phyloP scores from a whole-genome alignment of 2,888 invertebrate species.

The Biston betularia region DNA sequence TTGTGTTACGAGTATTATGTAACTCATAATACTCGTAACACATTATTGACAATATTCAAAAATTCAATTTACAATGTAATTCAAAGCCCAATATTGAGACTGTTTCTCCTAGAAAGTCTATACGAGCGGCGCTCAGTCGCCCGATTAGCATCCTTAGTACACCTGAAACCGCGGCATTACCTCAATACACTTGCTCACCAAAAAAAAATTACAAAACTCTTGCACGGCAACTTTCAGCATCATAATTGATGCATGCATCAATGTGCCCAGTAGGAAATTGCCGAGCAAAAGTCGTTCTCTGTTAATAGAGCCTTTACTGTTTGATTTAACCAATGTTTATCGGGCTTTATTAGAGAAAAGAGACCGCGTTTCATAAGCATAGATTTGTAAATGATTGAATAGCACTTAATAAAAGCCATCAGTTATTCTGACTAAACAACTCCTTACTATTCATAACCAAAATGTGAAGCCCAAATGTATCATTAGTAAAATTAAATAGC shows the following conservation, averaged over 20 bases:
- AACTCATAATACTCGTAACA: too few species aligned
- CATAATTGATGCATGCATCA: background rate
- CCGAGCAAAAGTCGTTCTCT: background rate
- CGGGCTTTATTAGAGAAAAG: background rate
- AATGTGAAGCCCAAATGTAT: background rate
- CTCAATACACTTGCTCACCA: constrained; percentile 4
- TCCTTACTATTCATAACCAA: too few species aligned
- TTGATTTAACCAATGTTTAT: background rate
- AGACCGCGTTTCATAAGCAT: background rate
- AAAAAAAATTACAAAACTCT: background rate
- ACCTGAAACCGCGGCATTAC: constrained; percentile 14
- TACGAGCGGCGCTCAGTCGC: constrained; percentile 19
- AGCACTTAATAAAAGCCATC: background rate
- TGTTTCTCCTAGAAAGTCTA: constrained; percentile 33
- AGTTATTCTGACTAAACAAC: too few species aligned
- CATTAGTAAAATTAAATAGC: constrained; percentile 1
- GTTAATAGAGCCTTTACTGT: background rate
- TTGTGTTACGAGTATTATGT: too few species aligned
- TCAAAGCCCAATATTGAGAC: background rate
- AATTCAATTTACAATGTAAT: background rate
- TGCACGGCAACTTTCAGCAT: background rate
- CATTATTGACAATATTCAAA: constrained; percentile 1
- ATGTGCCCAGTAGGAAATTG: background rate
- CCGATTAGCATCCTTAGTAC: constrained; percentile 18
- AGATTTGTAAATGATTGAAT: background rate